Base-by-base conservation (phyloP, 2,113 vertebrate genomes). In the Nycticebus coucang region DNA sequence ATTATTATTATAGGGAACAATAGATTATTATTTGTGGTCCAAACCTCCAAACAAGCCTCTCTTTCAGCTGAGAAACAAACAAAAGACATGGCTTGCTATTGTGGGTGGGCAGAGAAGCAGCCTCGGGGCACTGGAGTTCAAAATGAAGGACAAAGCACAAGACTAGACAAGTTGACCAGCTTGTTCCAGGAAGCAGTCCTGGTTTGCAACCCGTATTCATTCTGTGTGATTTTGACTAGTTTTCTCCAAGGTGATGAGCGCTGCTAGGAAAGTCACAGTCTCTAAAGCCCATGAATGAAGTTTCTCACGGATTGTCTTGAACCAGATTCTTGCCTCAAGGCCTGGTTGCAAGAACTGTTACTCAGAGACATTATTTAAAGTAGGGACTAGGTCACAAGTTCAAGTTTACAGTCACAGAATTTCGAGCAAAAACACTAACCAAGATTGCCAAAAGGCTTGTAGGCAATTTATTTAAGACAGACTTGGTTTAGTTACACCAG, bases 41-140 rank as follows among this genome's bases (percentile, higher is more conserved):
- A 98, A 98, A 97, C 94, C 97, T 98, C 96, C 97, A 93, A 97
- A 98, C 97, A 98, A 98, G 96, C 35, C 95, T 75, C 95, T 89
- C 87, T 98, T 98, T 98, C 96, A 98, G 93, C 89, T 21, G 35
- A 24, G 97, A 97, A 97, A 95, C 94, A 98, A 98, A 97, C 97
- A 97, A 97, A 97, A 97, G 97, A 71, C 53, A 88, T 93, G 96
- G 94, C 97, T 88, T 71, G 92, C 97, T 90, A 4, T 74, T 94
- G 98, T 95, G 97, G 97, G 94, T 68, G 89, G 92, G 78, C 95
- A 92, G 95, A 96, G 90, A 91, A 86, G 19, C 89, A 95, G 97
- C 97, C 93, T 12, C 2, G 7, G 89, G 97, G 97, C 74, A 85
- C 83, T 71, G 24, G 85, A 68, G 96, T 89, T 74, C 93, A 94